Conservation (phyloP, 2,113 vertebrate species). For the Pardalotus punctatus region DNA sequence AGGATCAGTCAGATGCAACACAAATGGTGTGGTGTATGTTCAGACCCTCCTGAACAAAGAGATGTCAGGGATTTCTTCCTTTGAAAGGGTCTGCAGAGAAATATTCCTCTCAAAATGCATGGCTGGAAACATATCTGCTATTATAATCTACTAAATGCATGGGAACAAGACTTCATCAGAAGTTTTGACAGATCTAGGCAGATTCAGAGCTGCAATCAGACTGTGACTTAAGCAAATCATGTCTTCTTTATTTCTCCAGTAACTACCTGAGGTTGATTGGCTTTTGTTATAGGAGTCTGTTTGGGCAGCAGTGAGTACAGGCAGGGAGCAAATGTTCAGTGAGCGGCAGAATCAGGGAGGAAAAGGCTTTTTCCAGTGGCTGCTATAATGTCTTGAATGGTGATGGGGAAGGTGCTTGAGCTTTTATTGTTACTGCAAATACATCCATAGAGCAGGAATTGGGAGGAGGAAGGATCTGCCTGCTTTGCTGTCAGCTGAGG, state of each 20-base stretch:
- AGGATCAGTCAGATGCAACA: neutral
- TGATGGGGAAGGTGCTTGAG: neutral
- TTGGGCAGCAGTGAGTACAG: neutral
- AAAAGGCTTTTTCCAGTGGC: neutral
- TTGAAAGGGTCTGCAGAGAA: neutral
- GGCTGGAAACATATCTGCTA: neutral
- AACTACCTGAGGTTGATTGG: neutral
- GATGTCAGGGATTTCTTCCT: neutral
- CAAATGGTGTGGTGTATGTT: neutral
- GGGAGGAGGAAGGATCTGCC: neutral
- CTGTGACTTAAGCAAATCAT: neutral
- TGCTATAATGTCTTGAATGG: fast-evolving
- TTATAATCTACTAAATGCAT: neutral
- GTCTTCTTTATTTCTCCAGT: neutral
- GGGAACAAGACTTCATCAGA: neutral
- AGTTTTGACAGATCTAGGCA: neutral
- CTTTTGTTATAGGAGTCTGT: neutral
- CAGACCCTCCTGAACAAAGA: neutral
- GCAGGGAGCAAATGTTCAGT: neutral
- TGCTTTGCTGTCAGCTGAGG: neutral
- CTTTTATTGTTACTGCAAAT: neutral
- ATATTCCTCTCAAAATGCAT: neutral
- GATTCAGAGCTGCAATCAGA: neutral
- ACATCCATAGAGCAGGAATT: neutral
- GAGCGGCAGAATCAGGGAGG: neutral